A percentile compares a stretch with the other conserved stretches of the same genome.
These are phyloP conservation scores for Notiomystis cincta DNA, from an alignment of 2,113 vertebrate species.

Conservation along the genomic window DNA sequence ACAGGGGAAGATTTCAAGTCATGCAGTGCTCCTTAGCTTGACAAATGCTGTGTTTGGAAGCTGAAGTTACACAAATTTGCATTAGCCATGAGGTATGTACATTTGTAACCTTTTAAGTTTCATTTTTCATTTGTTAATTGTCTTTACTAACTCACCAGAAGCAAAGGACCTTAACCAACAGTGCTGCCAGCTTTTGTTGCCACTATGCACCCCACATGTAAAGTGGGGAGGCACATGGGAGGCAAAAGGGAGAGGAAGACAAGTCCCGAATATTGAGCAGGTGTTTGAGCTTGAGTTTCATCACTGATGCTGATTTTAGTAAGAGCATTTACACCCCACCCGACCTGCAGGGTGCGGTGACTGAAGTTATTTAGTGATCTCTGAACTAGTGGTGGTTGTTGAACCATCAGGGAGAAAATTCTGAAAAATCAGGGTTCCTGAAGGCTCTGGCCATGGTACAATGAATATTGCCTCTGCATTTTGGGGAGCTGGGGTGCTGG, in stretches of 20 bases:
- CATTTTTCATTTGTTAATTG: constrained; percentile 7
- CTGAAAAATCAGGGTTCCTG: background rate
- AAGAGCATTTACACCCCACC: background rate
- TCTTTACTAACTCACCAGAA: background rate
- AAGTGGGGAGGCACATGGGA: background rate
- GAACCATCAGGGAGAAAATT: background rate
- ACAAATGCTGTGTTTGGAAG: constrained; percentile 3
- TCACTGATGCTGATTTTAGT: background rate
- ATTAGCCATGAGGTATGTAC: background rate
- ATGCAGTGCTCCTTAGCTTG: background rate
- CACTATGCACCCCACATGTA: background rate
- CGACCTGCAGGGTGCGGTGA: background rate
- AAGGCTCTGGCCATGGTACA: background rate
- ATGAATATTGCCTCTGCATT: background rate
- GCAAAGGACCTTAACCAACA: background rate
- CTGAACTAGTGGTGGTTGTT: background rate
- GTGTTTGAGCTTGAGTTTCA: background rate
- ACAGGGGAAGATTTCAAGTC: background rate
- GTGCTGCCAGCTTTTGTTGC: background rate
- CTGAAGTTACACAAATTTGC: background rate
- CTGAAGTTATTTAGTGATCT: constrained; percentile 4
- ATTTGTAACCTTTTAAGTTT: background rate
- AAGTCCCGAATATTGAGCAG: background rate
- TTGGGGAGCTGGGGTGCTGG: background rate
- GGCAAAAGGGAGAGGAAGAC: background rate